phyloP scores from a whole-genome alignment of 1,140 invertebrate genomes.

The Aleiodes sp. region DNA sequence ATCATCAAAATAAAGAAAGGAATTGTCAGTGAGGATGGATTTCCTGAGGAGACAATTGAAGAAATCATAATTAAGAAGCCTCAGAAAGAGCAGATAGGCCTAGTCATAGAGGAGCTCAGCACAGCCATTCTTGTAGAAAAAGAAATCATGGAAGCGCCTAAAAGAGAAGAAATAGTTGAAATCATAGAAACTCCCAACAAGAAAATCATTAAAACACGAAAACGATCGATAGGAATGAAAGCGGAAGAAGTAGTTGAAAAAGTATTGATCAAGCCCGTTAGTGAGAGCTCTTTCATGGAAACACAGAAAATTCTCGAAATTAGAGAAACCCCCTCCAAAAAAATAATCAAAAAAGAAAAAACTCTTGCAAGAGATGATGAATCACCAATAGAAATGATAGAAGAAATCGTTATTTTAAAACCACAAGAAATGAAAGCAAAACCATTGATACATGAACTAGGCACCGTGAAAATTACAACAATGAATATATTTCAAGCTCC shows the following conservation, averaged over 20 bases:
- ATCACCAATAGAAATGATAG: conserved; percentile 33
- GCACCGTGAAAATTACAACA: conserved; percentile 40
- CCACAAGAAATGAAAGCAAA: conserved; percentile 41
- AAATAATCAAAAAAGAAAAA: conserved; percentile 38
- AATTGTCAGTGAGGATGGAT: no score
- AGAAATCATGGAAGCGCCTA: conserved; percentile 25
- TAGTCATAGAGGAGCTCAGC: no score
- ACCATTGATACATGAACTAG: conserved; percentile 27
- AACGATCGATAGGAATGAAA: conserved; percentile 42
- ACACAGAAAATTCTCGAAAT: conserved; percentile 37
- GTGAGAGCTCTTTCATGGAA: conserved; percentile 28
- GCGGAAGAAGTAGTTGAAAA: conserved; percentile 36
- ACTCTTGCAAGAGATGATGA: conserved; percentile 43
- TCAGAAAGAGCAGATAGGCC: no score
- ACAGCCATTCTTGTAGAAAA: no score
- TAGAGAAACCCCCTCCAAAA: conserved; percentile 34
- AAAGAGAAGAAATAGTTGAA: conserved; percentile 45
- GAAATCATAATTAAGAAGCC: no score
- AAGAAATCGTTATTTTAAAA: conserved; percentile 46
- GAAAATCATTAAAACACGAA: conserved; percentile 51
- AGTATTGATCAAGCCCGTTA: conserved; percentile 29
- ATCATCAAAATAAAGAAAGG: no score
- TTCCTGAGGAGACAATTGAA: no score
- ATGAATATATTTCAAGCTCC: conserved; percentile 25
- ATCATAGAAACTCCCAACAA: conserved; percentile 44